These are phyloP conservation scores for Nymphalis c-album DNA, from an alignment of 2,888 invertebrate genomes.

Conservation along the genomic window DNA sequence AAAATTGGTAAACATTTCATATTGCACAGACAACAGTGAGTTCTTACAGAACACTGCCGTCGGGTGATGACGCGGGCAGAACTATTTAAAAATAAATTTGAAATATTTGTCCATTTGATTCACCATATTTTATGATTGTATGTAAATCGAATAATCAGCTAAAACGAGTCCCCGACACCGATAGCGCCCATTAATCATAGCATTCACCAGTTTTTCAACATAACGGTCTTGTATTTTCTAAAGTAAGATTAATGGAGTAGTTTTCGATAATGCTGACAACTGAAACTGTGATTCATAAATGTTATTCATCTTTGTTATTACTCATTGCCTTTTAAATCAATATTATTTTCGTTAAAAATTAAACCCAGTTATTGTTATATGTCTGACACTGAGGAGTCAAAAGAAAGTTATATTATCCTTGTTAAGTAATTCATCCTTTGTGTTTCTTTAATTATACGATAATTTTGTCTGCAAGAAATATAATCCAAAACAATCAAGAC, in stretches of 20 bases:
- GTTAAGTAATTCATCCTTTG: too few species aligned
- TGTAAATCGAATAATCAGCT: constrained; percentile 3
- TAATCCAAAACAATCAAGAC: too few species aligned
- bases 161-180: background rate
- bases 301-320: background rate
- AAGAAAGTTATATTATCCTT: too few species aligned
- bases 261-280: constrained; percentile 11
- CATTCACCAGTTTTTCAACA: constrained; percentile 1
- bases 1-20: too few species aligned
- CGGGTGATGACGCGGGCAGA: background rate
- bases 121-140: background rate
- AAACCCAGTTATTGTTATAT: too few species aligned
- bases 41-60: too few species aligned
- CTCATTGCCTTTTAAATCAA: background rate
- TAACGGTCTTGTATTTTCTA: constrained; percentile 2
- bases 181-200: constrained; percentile 1
- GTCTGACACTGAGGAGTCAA: too few species aligned
- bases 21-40: too few species aligned
- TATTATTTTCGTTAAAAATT: background rate
- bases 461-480: too few species aligned
- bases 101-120: background rate
- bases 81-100: background rate
- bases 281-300: background rate
- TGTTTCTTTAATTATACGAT: too few species aligned
- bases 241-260: constrained; percentile 12